Percentiles rank a stretch among this genome's conserved stretches.
These are phyloP conservation scores for Parnassius mnemosyne DNA, from an alignment of 2,888 invertebrate species.

Conservation along the genomic window DNA sequence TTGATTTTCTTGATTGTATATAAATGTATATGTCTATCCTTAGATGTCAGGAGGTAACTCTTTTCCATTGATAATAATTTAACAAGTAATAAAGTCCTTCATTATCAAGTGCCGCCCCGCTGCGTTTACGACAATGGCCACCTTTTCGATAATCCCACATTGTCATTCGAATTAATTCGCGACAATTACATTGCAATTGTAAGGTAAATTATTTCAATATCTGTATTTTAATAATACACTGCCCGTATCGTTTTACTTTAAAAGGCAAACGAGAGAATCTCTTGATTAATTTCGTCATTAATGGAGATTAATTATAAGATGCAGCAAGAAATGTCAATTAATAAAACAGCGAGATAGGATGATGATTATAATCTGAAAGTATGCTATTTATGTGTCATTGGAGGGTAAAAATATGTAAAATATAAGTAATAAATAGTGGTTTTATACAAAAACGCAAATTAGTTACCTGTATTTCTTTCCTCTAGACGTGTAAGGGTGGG, in stretches of 20 bases:
- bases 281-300: conserved; percentile 1
- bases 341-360: neutral
- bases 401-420: too few relatives aligned
- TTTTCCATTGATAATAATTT: conserved; percentile 1
- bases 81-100: conserved; percentile 22
- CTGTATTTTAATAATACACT: conserved; percentile 5
- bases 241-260: neutral
- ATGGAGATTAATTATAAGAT: neutral
- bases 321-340: neutral
- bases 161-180: conserved; percentile 30
- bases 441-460: too few relatives aligned
- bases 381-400: too few relatives aligned
- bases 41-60: neutral
- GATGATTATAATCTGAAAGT: too few relatives aligned
- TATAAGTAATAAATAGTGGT: too few relatives aligned
- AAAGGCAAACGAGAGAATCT: neutral
- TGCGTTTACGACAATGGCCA: conserved; percentile 27
- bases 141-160: conserved; percentile 26
- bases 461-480: too few relatives aligned
- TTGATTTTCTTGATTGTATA: too few relatives aligned
- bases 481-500: too few relatives aligned
- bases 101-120: conserved; percentile 26
- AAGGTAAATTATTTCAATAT: conserved; percentile 17
- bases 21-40: conserved; percentile 1
- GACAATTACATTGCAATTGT: conserved; percentile 23